Evolutionary conservation across 2,888 invertebrate genomes (phyloP).

Genomic region (Apantesis nais): DNA sequence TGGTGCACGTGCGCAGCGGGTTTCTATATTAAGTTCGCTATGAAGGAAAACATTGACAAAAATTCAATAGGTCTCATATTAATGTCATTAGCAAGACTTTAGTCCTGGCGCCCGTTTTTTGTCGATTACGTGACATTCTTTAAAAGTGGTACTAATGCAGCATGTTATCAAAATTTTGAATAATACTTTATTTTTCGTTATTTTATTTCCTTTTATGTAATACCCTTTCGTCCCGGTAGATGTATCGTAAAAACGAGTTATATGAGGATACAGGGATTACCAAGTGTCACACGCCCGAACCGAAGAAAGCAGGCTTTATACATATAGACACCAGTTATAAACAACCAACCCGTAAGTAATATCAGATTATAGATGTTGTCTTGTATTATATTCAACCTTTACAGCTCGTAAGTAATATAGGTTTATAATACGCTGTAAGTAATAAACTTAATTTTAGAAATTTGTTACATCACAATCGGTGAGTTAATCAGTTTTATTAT

Average conservation of each 20-base stretch:
- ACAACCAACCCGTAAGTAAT: conserved; percentile 5
- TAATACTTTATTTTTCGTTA: conserved; percentile 7
- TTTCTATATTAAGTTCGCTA: conserved; percentile 18
- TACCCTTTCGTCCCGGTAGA: conserved; percentile 12
- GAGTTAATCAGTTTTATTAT: neutral
- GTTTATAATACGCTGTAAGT: no score
- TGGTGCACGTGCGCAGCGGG: conserved; percentile 35
- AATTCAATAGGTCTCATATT: neutral
- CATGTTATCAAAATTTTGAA: neutral
- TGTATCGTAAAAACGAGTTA: conserved; percentile 56
- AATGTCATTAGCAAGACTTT: neutral
- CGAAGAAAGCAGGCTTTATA: conserved; percentile 27
- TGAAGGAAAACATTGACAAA: neutral
- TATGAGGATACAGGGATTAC: conserved; percentile 52
- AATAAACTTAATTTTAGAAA: no score
- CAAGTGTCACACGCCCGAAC: conserved; percentile 42
- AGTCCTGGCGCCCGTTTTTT: neutral
- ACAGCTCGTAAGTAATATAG: no score
- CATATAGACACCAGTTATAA: neutral
- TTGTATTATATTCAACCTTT: neutral
- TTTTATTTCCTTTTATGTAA: neutral
- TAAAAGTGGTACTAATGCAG: no score
- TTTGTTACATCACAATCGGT: no score
- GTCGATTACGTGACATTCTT: no score
- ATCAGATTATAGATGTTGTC: conserved; percentile 3